phyloP scores from a whole-genome alignment of 2,113 vertebrate genomes.

The Alethe diademata region DNA sequence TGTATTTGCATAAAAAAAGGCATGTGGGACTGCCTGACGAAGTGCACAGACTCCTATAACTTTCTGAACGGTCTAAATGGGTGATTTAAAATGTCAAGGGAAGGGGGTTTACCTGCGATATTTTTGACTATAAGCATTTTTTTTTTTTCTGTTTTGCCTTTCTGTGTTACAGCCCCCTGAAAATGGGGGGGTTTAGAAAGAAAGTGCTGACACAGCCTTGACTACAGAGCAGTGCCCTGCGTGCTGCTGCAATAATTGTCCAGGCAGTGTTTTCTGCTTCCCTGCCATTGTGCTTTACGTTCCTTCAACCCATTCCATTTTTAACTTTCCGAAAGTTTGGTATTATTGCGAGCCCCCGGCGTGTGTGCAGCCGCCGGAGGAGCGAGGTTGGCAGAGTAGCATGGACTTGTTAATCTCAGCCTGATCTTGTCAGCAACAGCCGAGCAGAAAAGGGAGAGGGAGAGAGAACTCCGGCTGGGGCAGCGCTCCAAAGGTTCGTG shows the following conservation, averaged over 20 bases:
- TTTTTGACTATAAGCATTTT: neutral
- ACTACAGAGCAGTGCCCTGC: slow-evolving; percentile 39
- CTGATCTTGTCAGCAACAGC: slow-evolving; percentile 68
- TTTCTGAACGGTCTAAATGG: neutral
- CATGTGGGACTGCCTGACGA: neutral
- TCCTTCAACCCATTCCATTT: neutral
- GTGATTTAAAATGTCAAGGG: neutral
- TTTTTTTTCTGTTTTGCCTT: neutral
- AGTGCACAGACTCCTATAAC: neutral
- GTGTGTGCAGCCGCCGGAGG: neutral
- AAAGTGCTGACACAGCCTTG: slow-evolving; percentile 59
- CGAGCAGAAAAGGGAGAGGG: slow-evolving; percentile 19
- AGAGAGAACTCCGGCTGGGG: slow-evolving; percentile 64
- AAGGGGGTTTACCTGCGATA: neutral
- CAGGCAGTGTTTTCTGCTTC: slow-evolving; percentile 29
- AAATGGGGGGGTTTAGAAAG: neutral
- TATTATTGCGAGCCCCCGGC: slow-evolving; percentile 1
- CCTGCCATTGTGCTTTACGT: slow-evolving; percentile 20
- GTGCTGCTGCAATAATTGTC: slow-evolving; percentile 33
- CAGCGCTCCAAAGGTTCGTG: slow-evolving; percentile 69
- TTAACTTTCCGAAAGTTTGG: slow-evolving; percentile 64
- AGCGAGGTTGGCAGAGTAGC: slow-evolving; percentile 32
- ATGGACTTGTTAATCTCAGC: slow-evolving; percentile 72
- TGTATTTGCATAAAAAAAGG: neutral
- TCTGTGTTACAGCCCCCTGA: neutral